Base-by-base conservation (phyloP, 2,888 invertebrate genomes). In the Diarsia brunnea region DNA sequence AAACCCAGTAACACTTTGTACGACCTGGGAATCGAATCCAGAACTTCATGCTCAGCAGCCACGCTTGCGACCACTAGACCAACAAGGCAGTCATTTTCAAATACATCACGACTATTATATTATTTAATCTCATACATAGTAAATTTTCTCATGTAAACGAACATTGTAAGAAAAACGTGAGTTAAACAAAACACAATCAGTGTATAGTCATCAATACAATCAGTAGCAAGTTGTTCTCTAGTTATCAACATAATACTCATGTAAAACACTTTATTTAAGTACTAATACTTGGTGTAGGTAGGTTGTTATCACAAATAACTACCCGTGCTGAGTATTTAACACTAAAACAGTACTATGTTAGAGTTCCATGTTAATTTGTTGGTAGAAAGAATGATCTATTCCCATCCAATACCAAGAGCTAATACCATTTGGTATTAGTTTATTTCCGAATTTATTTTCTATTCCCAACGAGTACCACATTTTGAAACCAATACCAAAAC, bases 181-280 rank as follows among this genome's bases (percentile, higher is more conserved):
- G 43, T 73, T 10, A 24, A 73, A 63, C 73, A 53, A 79, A 47
- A 61, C 47, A 79, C 47, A 79, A 79, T 76, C 72, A n/a, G 38
- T 16, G 27, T 63, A 10, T 51, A 49, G 14, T 21, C 55, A 16
- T 27, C 38, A 38, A 7, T 38, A 38, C 38, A 47, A 38, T 24
- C 76, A 31, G 82, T 27, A 64, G 77, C 82, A 45, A 45, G 43
- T 38, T 45, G 51, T n/a, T 45, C 31, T n/a, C 38, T 38, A 31
- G 55, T n/a, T 68, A 76, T 63, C 55, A 75, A 49, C 53, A 66
- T 38, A n/a, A 63, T 76, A 68, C 81, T 74, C 14, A 21, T 55
- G 21, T 45, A 19, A 10, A 69, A 14, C 53, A 74, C 81, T 81
- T 27, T 60, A 75, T 75, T 73, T 47, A 38, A 81, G 19, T 45